These are phyloP conservation scores for Schrankia costaestrigalis DNA, from an alignment of 2,888 invertebrate species.

Conservation along the genomic window DNA sequence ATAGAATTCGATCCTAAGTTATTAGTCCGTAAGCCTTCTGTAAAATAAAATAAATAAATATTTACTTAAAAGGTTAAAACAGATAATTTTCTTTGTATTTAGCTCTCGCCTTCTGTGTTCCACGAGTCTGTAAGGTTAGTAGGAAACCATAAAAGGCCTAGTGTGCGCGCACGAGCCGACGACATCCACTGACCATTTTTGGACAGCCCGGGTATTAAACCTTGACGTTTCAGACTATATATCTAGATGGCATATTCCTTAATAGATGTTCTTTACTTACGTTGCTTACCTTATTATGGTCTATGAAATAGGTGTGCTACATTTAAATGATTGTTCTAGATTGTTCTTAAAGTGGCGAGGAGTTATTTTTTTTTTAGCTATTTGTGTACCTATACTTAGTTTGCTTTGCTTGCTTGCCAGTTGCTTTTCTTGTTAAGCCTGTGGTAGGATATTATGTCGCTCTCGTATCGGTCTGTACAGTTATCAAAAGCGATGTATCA, in stretches of 20 bases:
- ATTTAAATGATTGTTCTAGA: neutral
- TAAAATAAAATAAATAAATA: too few species aligned
- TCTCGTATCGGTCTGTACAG: too few species aligned
- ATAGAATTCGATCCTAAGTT: too few species aligned
- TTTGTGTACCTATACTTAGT: too few species aligned
- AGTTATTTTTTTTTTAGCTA: too few species aligned
- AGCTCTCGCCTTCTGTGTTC: constrained; percentile 46
- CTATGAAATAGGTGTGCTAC: neutral
- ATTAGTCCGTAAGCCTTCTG: too few species aligned
- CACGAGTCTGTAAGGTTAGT: constrained; percentile 56
- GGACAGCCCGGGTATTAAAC: constrained; percentile 47
- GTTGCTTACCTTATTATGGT: constrained; percentile 24
- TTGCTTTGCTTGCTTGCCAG: too few species aligned
- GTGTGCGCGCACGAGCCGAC: constrained; percentile 44
- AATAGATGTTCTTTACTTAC: constrained; percentile 23
- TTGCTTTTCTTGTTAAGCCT: too few species aligned
- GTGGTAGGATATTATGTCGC: too few species aligned
- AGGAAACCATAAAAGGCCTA: constrained; percentile 69
- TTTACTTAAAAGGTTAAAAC: neutral
- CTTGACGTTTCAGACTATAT: constrained; percentile 44
- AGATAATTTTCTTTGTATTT: constrained; percentile 39
- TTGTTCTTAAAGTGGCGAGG: neutral
- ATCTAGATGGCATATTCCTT: constrained; percentile 39
- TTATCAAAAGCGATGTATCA: too few species aligned
- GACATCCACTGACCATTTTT: constrained; percentile 61